phyloP scores from a whole-genome alignment of 2,113 vertebrate species.

The Prionailurus bengalensis region DNA sequence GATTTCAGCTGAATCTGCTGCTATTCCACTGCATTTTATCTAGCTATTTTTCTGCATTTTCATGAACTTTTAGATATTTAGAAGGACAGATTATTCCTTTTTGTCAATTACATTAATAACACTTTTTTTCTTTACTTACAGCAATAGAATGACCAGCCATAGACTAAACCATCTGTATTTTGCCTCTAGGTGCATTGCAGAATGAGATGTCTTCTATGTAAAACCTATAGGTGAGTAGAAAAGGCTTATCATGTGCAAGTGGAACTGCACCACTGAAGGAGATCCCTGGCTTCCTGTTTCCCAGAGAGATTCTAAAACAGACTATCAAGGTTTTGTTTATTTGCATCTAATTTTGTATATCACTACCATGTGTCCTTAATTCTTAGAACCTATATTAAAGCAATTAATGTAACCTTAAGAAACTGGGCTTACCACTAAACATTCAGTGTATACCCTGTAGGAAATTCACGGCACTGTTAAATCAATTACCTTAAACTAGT shows the following conservation, averaged over 20 bases:
- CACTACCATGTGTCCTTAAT: not conserved
- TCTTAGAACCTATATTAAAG: conserved; percentile 18
- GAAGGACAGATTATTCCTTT: not conserved
- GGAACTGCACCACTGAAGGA: not conserved
- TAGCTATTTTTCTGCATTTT: not conserved
- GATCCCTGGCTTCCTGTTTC: not conserved
- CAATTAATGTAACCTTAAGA: conserved; percentile 17
- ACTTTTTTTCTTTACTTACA: not conserved
- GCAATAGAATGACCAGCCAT: not conserved
- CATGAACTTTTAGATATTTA: not conserved
- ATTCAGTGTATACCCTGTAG: not conserved
- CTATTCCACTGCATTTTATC: not conserved
- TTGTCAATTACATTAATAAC: conserved; percentile 20
- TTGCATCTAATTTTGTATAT: not conserved
- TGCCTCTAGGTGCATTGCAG: not conserved
- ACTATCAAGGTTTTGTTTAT: not conserved
- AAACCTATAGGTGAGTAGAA: not conserved
- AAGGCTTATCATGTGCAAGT: not conserved
- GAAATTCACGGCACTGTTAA: not conserved
- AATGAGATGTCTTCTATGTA: not conserved
- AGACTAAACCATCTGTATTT: not conserved
- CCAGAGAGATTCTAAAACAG: not conserved
- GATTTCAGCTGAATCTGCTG: not conserved
- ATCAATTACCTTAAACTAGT: conserved; percentile 46
- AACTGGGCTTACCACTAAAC: conserved; percentile 3